Base-by-base conservation (phyloP, 2,888 invertebrate species). In the Metopia argyrocephala region DNA sequence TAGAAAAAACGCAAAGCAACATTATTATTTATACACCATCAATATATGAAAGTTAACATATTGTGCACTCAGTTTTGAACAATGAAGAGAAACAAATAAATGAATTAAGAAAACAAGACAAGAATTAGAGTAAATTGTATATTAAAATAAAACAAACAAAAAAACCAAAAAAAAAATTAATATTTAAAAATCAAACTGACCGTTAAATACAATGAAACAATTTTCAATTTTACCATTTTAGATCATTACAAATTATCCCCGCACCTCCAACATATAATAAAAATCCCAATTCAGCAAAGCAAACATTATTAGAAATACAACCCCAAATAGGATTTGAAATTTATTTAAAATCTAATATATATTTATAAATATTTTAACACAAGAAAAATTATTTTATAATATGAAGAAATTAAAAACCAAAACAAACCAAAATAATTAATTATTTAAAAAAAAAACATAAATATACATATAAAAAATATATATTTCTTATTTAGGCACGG, bases 401-500 rank as follows among this genome's bases (percentile, higher is more conserved):
- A 82, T 38, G 12, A 38, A 12, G 38, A 38, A 38, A 38, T 38
- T 38, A 38, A 38, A 12, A n/a, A 78, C 64, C 56, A 52, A n/a
- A n/a, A n/a, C n/a, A n/a, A n/a, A n/a, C n/a, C n/a, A n/a, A n/a
- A 38, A 38, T 15, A 38, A 38, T 74, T 54, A 75, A 75, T 81
- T 74, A 85, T 83, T 82, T 81, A 82, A 80, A 45, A 73, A 68
- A 57, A 70, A 57, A 74, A 59, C 56, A 61, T 65, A 23, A 78
- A 59, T 59, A 68, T 82, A 83, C 54, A 79, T 62, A 71, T 81
- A 81, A 82, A 83, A 83, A 80, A 79, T 75, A 82, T 23, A 66
- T 68, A 82, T 78, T 83, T 83, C 81, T 84, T 84, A 83, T 83
- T 79, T 86, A 86, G 86, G 86, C 86, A 88, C 86, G 85, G 85